Base-by-base conservation (phyloP, 2,797 vertebrate genomes). In the Myotis daubentonii region DNA sequence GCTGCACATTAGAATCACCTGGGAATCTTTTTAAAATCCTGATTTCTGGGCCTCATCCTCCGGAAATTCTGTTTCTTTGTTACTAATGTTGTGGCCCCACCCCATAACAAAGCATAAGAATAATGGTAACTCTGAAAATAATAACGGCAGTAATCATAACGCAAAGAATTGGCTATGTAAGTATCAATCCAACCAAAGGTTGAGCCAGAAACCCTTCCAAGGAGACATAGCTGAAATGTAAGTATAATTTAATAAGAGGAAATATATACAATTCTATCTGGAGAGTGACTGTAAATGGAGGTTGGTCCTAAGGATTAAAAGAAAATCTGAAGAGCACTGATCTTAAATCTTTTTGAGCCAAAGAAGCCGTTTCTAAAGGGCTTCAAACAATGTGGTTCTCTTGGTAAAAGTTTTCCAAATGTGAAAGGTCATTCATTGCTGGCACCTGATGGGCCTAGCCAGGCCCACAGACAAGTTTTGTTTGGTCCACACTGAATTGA, bases 201-300 rank as follows among this genome's bases (percentile, higher is more conserved):
- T 80, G 72, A 72, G 38, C 68, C 74, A 80, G 17, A 11, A 33
- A 28, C 62, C 33, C 70, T 90, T 79, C 68, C 78, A 47, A 49
- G 71, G 47, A 93, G 36, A 65, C 2, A 6, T 53, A 33, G 19
- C 44, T 87, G 25, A 80, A 60, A 65, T 47, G 36, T 51, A 88
- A 74, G 78, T 36, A 12, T 90, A 86, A 87, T 82, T 94, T 87
- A 72, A 25, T 25, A 85, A 85, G 51, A 94, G 33, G 10, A 92
- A 84, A 75, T n/a, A 36, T 10, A 41, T 28, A 41, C 19, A 33
- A 0, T 76, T 79, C 53, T 53, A 7, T 75, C 65, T 87, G 41
- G 8, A 83, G 28, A 80, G 60, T n/a, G 65, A 80, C 71, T 71
- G 8, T 87, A 75, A 84, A 49, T 65, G 47, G 41, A 74, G n/a